Base-by-base conservation (phyloP, 2,113 vertebrate genomes). In the Hipposideros armiger region DNA sequence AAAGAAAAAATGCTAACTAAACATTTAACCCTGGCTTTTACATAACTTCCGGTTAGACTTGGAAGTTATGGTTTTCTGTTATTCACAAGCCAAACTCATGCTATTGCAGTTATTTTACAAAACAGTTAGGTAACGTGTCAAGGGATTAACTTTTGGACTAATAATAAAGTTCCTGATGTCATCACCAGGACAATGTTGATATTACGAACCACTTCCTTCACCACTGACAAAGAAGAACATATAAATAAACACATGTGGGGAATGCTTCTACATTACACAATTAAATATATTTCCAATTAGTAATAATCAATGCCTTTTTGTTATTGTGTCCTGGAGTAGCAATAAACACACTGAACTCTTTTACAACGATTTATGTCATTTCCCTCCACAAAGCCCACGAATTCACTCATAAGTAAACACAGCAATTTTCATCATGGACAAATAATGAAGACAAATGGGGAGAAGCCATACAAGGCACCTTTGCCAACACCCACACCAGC, bases 181-280 rank as follows among this genome's bases (percentile, higher is more conserved):
- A 70, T 96, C 94, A 92, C 56, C 78, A 70, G 86, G 26, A 90
- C 15, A 95, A 78, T 72, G 36, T 45, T 92, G 85, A 69, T 94
- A 92, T 36, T 72, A 94, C 87, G 67, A 67, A 19, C n/a, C 85
- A 93, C n/a, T 87, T 98, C 94, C 88, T 97, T 94, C 66, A 94
- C 40, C 42, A 66, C 40, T 77, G 91, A 93, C 76, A 97, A 95
- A 66, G 84, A 67, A 62, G 32, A 93, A 60, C 90, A 90, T 50
- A 50, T 50, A 73, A 96, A 50, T 50, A 73, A 96, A 97, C 47
- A 87, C 50, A 45, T 45, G 69, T 42, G 22, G 80, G 64, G 45
- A 42, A 56, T 30, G 26, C 32, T 83, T 93, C 36, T 58, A 17
- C 10, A 73, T 36, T 77, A n/a, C 16, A 90, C 5, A 80, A 66